Conservation (phyloP, 2,888 invertebrate genomes). For the Platycheirus rosarum region DNA sequence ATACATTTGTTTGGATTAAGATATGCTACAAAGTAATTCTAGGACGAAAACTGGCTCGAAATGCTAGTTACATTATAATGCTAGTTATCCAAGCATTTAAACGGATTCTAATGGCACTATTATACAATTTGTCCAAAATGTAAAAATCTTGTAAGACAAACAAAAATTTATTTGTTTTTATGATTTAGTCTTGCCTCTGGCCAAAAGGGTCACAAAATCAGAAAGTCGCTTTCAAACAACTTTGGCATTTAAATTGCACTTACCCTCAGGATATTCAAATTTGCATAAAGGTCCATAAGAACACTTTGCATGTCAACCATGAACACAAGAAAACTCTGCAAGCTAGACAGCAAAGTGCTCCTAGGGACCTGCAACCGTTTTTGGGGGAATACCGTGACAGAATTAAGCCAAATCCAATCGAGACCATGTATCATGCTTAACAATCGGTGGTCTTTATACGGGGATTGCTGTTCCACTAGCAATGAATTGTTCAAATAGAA, state of each 20-base stretch:
- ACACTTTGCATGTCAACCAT: slow-evolving; percentile 3
- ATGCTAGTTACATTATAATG: too few relatives aligned
- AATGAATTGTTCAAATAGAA: neutral
- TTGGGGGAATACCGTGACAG: slow-evolving; percentile 18
- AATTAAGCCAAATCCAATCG: slow-evolving; percentile 30
- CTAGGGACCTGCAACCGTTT: slow-evolving; percentile 37
- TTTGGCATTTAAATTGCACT: neutral
- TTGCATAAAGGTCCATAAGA: neutral
- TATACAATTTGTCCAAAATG: too few relatives aligned
- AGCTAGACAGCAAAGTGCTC: neutral
- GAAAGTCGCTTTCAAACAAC: neutral
- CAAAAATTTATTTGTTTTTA: too few relatives aligned
- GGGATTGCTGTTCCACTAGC: neutral
- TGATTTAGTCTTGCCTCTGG: too few relatives aligned
- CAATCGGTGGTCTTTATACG: too few relatives aligned
- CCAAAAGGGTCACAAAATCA: neutral
- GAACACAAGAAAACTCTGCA: slow-evolving; percentile 5
- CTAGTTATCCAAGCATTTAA: too few relatives aligned
- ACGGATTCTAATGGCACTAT: too few relatives aligned
- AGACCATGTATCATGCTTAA: neutral
- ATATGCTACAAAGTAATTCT: too few relatives aligned
- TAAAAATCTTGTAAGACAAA: too few relatives aligned
- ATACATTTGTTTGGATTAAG: too few relatives aligned
- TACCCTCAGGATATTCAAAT: neutral
- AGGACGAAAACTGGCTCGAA: too few relatives aligned